These are phyloP conservation scores for Chondrilla cf. caribensis DNA, from an alignment of 37 sponge, comb jelly and placozoan species.

Conservation along the genomic window DNA sequence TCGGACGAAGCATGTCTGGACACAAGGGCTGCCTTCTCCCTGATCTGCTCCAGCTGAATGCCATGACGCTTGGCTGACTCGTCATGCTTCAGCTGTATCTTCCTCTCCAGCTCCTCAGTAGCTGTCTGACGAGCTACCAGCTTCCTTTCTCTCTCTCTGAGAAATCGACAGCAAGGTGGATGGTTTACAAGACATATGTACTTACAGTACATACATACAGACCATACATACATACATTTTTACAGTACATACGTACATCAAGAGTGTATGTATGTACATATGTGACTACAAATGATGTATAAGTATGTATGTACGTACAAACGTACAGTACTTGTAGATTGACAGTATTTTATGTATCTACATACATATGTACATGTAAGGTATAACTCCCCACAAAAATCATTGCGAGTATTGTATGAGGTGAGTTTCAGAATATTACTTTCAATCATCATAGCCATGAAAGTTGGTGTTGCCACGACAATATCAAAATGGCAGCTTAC, in stretches of 20 bases:
- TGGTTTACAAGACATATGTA: too few relatives aligned
- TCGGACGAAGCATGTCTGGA: conserved; percentile 62
- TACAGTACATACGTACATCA: not conserved
- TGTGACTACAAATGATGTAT: too few relatives aligned
- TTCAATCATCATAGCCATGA: not conserved
- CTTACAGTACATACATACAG: too few relatives aligned
- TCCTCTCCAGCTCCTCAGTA: conserved; percentile 56
- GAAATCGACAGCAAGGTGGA: too few relatives aligned
- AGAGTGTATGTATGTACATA: too few relatives aligned
- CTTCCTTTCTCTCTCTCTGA: conserved; percentile 71
- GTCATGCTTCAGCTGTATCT: conserved; percentile 77
- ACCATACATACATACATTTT: too few relatives aligned
- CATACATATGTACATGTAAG: too few relatives aligned
- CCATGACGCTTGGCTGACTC: conserved; percentile 66
- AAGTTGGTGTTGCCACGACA: not conserved
- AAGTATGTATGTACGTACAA: too few relatives aligned
- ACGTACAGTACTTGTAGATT: too few relatives aligned
- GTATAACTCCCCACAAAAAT: too few relatives aligned
- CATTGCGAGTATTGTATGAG: too few relatives aligned
- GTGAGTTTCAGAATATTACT: not conserved
- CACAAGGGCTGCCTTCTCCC: conserved; percentile 43
- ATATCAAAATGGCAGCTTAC: conserved; percentile 3
- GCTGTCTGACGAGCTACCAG: conserved; percentile 52
- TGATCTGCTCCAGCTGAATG: conserved; percentile 71
- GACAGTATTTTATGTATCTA: too few relatives aligned